phyloP scores from a whole-genome alignment of 2,888 invertebrate genomes.

The Archaeoteleia sp. region DNA sequence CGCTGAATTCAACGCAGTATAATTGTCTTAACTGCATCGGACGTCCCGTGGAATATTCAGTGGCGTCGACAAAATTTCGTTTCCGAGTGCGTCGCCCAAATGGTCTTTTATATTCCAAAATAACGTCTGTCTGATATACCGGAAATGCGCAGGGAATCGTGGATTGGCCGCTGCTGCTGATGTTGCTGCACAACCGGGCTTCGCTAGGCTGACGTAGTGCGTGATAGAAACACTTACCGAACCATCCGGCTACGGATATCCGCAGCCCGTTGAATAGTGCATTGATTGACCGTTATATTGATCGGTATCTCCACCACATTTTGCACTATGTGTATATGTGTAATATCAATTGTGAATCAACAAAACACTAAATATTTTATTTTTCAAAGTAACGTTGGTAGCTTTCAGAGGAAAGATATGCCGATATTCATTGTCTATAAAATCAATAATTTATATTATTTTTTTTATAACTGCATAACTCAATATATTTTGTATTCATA shows the following conservation, averaged over 20 bases:
- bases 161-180: conserved; percentile 17
- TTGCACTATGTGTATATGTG: no score
- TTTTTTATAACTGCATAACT: no score
- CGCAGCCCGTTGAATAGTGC: conserved; percentile 49
- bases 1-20: conserved; percentile 6
- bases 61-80: conserved; percentile 23
- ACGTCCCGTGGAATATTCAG: conserved; percentile 18
- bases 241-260: conserved; percentile 48
- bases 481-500: no score
- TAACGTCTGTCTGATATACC: conserved; percentile 38
- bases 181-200: conserved; percentile 27
- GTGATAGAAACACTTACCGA: conserved; percentile 50
- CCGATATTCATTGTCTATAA: no score
- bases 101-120: conserved; percentile 36
- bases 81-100: conserved; percentile 27
- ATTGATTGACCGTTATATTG: conserved; percentile 53
- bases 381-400: no score
- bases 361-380: no score
- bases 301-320: no score
- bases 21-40: conserved; percentile 27
- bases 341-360: no score
- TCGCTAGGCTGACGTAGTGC: conserved; percentile 41
- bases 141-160: conserved; percentile 37
- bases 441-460: no score
- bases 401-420: no score